phyloP scores from a whole-genome alignment of 2,888 invertebrate species.

The Neoitamus cyanurus region DNA sequence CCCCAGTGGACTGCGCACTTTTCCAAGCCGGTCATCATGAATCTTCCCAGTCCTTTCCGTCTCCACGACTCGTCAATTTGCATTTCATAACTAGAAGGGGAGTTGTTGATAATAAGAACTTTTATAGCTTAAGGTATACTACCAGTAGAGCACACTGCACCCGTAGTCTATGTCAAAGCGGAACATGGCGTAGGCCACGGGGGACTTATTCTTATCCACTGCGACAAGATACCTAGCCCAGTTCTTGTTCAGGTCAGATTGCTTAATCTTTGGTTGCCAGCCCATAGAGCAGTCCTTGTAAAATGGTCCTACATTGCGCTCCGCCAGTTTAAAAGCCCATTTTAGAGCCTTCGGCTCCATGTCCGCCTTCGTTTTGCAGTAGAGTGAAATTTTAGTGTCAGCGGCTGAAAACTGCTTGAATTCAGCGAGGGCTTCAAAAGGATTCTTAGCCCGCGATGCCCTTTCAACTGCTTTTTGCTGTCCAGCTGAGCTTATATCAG shows the following conservation, averaged over 20 bases:
- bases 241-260: constrained; percentile 73
- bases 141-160: constrained; percentile 78
- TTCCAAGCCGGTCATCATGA: constrained; percentile 81
- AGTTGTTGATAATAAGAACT: neutral
- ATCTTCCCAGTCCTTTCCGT: constrained; percentile 82
- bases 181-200: constrained; percentile 79
- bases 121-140: constrained; percentile 55
- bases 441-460: constrained; percentile 61
- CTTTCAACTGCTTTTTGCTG: constrained; percentile 63
- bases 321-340: constrained; percentile 66
- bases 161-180: constrained; percentile 79
- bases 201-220: constrained; percentile 61
- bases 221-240: constrained; percentile 75
- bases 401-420: constrained; percentile 56
- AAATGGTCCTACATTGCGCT: constrained; percentile 62
- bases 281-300: constrained; percentile 68
- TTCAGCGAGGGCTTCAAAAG: constrained; percentile 59
- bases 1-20: constrained; percentile 75
- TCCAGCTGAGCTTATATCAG: neutral
- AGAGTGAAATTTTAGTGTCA: constrained; percentile 54
- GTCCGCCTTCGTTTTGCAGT: constrained; percentile 61
- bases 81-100: constrained; percentile 78
- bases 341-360: constrained; percentile 62
- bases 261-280: constrained; percentile 75
- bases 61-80: constrained; percentile 76